These are phyloP conservation scores for Tachina grossa DNA, from an alignment of 2,888 invertebrate genomes.

Conservation along the genomic window DNA sequence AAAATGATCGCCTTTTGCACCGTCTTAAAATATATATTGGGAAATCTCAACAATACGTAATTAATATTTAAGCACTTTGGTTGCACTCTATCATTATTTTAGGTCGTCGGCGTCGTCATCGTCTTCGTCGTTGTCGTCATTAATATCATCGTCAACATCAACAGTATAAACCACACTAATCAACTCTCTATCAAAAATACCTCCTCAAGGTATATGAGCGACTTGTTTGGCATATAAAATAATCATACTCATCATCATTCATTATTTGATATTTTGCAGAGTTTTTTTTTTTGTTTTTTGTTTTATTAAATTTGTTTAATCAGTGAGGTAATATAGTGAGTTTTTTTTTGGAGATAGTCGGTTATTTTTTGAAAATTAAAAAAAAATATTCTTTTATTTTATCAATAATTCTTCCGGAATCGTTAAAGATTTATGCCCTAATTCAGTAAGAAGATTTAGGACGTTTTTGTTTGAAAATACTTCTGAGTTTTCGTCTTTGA, in stretches of 20 bases:
- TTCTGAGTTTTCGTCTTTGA: too few species aligned
- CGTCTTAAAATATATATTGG: conserved; percentile 38
- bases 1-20: conserved; percentile 40
- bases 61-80: conserved; percentile 79
- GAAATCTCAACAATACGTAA: conserved; percentile 73
- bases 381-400: too few species aligned
- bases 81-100: conserved; percentile 67
- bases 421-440: too few species aligned
- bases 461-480: too few species aligned
- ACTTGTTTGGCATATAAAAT: conserved; percentile 69
- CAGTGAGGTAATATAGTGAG: neutral
- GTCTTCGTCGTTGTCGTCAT: conserved; percentile 44
- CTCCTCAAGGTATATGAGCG: conserved; percentile 58
- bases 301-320: neutral
- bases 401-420: too few species aligned
- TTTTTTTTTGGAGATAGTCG: neutral
- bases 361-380: neutral
- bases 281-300: neutral
- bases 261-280: conserved; percentile 17
- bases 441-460: too few species aligned
- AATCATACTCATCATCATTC: conserved; percentile 53
- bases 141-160: conserved; percentile 41
- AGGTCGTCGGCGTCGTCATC: conserved; percentile 42
- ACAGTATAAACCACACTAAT: conserved; percentile 29
- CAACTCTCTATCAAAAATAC: conserved; percentile 31